These are phyloP conservation scores for Nomia melanderi DNA, from an alignment of 1,140 invertebrate species.

Conservation along the genomic window DNA sequence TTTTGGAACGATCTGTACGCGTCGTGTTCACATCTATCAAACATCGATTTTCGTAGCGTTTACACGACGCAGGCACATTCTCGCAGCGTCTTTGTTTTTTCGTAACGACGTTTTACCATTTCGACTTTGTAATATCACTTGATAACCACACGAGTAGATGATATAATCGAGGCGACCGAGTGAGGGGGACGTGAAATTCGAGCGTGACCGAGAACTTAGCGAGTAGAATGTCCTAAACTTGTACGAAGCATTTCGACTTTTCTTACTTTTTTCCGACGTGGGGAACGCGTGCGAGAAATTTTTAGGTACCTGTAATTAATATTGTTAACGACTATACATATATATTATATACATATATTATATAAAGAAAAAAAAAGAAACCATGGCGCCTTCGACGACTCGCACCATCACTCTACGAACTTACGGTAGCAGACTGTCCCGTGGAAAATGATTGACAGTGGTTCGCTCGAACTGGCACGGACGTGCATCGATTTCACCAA, in stretches of 20 bases:
- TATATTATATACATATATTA: slow-evolving; percentile 36
- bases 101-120: slow-evolving; percentile 40
- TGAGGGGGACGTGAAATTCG: not conserved
- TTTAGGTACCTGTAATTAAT: slow-evolving; percentile 61
- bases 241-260: slow-evolving; percentile 57
- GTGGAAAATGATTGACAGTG: not conserved
- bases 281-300: slow-evolving; percentile 54
- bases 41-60: slow-evolving; percentile 34
- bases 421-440: slow-evolving; percentile 7
- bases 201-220: slow-evolving; percentile 23
- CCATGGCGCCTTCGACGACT: slow-evolving; percentile 58
- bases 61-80: slow-evolving; percentile 20
- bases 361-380: slow-evolving; percentile 51
- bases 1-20: not conserved
- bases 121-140: slow-evolving; percentile 47
- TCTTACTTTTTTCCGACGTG: slow-evolving; percentile 57
- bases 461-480: not conserved
- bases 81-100: slow-evolving; percentile 33
- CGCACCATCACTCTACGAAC: slow-evolving; percentile 42
- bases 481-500: not conserved
- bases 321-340: slow-evolving; percentile 48
- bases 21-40: slow-evolving; percentile 8
- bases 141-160: slow-evolving; percentile 31
- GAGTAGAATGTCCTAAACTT: slow-evolving; percentile 56
- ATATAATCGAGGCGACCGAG: not conserved